Percentiles rank a stretch among this genome's conserved stretches.
Conservation (phyloP, 2,888 invertebrate genomes). For the Conomelus anceps region DNA sequence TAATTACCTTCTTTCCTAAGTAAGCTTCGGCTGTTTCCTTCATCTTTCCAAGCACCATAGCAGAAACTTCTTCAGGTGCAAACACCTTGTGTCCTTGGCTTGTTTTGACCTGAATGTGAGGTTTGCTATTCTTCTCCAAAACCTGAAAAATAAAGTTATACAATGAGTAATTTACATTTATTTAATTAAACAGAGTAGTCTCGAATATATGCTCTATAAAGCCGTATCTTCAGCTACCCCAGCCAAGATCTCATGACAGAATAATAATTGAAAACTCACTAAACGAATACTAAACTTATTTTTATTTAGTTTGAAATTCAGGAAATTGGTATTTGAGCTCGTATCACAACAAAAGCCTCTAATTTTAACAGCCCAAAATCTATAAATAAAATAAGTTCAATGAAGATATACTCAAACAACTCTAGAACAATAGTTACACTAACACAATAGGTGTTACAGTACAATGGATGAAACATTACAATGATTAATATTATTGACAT, state of each 20-base stretch:
- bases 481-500: background rate
- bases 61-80: constrained; percentile 97
- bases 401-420: background rate
- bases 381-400: background rate
- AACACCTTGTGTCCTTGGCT: constrained; percentile 82
- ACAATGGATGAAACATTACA: background rate
- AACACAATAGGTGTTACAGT: background rate
- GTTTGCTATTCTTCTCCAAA: constrained; percentile 87
- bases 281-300: too few species aligned
- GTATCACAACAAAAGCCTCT: too few species aligned
- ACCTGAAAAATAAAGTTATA: constrained; percentile 45
- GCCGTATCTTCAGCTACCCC: too few species aligned
- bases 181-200: background rate
- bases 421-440: background rate
- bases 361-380: too few species aligned
- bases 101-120: constrained; percentile 81
- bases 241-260: too few species aligned
- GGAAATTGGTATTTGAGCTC: too few species aligned
- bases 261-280: too few species aligned
- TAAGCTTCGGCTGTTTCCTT: constrained; percentile 98
- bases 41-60: constrained; percentile 97
- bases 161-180: background rate
- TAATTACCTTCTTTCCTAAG: constrained; percentile 81
- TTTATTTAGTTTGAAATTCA: too few species aligned
- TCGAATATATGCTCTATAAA: background rate